A percentile compares a stretch with the other conserved stretches of the same genome.
Conservation (phyloP, 2,797 vertebrate species). For the Pangasius djambal region DNA sequence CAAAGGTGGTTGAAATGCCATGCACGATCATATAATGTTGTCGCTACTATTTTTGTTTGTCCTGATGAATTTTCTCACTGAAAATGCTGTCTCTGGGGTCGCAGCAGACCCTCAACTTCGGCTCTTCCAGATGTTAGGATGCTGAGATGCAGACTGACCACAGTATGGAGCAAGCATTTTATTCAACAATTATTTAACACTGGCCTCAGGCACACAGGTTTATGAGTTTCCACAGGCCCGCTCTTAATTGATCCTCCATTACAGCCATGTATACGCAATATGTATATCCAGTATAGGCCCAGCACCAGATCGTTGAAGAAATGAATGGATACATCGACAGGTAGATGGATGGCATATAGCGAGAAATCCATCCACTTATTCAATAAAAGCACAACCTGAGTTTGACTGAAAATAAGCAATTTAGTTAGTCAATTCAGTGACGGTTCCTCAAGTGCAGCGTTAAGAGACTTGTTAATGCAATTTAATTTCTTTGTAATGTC, state of each 20-base stretch:
- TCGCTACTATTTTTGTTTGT: background rate
- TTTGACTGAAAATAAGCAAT: constrained; percentile 69
- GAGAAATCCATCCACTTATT: constrained; percentile 74
- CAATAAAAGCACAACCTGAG: constrained; percentile 77
- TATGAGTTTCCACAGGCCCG: constrained; percentile 64
- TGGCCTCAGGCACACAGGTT: constrained; percentile 52
- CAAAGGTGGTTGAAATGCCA: constrained; percentile 1
- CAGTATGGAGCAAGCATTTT: constrained; percentile 45
- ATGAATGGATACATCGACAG: constrained; percentile 80
- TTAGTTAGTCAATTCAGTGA: constrained; percentile 51
- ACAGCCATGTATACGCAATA: constrained; percentile 75
- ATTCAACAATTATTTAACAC: constrained; percentile 51
- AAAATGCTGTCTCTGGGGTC: background rate
- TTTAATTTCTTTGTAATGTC: constrained; percentile 51
- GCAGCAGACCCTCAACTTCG: background rate
- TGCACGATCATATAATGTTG: background rate
- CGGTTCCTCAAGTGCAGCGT: constrained; percentile 46
- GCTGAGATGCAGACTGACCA: constrained; percentile 32
- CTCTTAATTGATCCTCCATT: constrained; percentile 77
- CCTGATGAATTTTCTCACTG: background rate
- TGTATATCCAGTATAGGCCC: constrained; percentile 72
- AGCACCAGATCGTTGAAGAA: constrained; percentile 72
- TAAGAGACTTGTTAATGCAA: constrained; percentile 53
- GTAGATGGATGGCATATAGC: constrained; percentile 82
- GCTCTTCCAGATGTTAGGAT: background rate